Evolutionary conservation across 2,113 vertebrate genomes (phyloP).

Genomic region (Gobio gobio): DNA sequence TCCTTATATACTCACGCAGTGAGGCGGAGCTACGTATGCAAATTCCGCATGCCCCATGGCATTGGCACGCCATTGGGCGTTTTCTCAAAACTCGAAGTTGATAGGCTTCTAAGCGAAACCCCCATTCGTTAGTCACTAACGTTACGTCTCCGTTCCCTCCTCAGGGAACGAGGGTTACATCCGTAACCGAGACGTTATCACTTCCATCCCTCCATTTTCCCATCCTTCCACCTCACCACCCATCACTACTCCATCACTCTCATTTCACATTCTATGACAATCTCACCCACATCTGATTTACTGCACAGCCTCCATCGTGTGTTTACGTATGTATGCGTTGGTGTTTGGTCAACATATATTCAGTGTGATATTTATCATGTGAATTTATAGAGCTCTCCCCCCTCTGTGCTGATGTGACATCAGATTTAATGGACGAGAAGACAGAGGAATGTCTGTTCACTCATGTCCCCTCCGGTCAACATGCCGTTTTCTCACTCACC

Average conservation of each 20-base stretch:
- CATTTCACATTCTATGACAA: conserved; percentile 66
- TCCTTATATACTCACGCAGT: too few species aligned
- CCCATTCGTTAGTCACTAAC: too few species aligned
- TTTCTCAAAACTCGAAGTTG: too few species aligned
- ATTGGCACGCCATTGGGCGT: too few species aligned
- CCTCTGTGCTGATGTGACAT: conserved; percentile 36
- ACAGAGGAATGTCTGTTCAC: conserved; percentile 44
- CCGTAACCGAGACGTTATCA: too few species aligned
- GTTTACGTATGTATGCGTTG: not conserved
- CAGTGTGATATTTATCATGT: conserved; percentile 62
- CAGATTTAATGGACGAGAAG: conserved; percentile 50
- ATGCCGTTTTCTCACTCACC: conserved; percentile 60
- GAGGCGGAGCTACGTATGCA: too few species aligned
- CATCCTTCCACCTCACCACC: not conserved
- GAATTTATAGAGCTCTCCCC: conserved; percentile 38
- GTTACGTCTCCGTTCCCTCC: too few species aligned
- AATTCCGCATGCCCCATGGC: too few species aligned
- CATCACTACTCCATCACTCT: conserved; percentile 13
- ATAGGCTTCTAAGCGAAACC: too few species aligned
- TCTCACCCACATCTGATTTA: conserved; percentile 50
- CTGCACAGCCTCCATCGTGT: conserved; percentile 11
- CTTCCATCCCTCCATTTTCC: not conserved
- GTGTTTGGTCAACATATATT: conserved; percentile 34
- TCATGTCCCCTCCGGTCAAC: conserved; percentile 34
- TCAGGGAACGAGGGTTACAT: too few species aligned